These are phyloP conservation scores for Alethe castanea DNA, from an alignment of 2,113 vertebrate species.

Conservation along the genomic window DNA sequence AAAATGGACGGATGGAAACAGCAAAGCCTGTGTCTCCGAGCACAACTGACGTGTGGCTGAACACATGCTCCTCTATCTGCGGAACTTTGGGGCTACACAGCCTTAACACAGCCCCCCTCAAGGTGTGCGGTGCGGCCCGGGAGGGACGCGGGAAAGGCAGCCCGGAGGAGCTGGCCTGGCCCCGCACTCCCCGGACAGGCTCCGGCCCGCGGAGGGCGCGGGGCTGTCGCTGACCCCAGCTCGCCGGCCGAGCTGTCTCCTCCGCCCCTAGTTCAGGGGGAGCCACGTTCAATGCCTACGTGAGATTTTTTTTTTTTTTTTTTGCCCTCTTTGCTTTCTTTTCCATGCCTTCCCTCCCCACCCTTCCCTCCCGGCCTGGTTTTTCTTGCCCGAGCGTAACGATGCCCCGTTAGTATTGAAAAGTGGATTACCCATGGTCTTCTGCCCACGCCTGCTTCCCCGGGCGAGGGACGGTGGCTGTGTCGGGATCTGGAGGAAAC, in stretches of 20 bases:
- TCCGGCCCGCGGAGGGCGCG: background rate
- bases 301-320: background rate
- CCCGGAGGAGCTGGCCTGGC: background rate
- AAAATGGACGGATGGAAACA: slow-evolving; percentile 84
- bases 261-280: background rate
- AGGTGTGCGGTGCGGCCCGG: background rate
- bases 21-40: slow-evolving; percentile 62
- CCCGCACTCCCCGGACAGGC: background rate
- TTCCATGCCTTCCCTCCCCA: background rate
- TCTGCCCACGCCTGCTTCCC: background rate
- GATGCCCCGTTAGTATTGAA: background rate
- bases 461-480: background rate
- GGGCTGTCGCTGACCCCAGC: background rate
- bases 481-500: slow-evolving; percentile 41
- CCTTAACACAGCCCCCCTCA: background rate
- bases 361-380: background rate
- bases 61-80: background rate
- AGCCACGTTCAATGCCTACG: slow-evolving; percentile 51
- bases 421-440: slow-evolving; percentile 9
- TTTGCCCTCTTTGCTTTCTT: background rate
- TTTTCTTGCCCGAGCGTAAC: background rate
- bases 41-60: slow-evolving; percentile 31
- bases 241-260: background rate
- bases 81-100: background rate
- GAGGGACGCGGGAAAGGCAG: background rate